These are phyloP conservation scores for Scaptomyza parva DNA, from an alignment of 2,888 invertebrate species.

Conservation along the genomic window DNA sequence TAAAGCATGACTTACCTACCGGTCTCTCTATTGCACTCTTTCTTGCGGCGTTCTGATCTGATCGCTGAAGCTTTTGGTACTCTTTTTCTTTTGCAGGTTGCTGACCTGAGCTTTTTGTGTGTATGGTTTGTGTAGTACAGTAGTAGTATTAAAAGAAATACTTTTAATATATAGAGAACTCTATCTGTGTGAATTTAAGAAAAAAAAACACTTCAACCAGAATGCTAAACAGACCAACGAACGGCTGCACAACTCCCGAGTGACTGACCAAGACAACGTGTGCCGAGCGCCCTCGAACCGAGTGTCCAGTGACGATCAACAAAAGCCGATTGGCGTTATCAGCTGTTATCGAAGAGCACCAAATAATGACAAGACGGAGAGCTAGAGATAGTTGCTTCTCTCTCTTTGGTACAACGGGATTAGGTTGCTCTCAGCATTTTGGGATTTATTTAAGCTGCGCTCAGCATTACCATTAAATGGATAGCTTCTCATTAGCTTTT, in stretches of 20 bases:
- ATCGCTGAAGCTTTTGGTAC: not conserved
- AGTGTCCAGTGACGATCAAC: conserved; percentile 36
- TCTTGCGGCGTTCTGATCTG: conserved; percentile 9
- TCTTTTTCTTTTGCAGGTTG: not conserved
- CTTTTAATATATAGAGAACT: not conserved
- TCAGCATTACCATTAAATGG: not conserved
- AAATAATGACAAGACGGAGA: not conserved
- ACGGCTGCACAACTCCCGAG: conserved; percentile 69
- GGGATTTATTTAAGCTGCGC: conserved; percentile 1
- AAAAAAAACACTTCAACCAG: conserved; percentile 10
- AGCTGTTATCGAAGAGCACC: conserved; percentile 37
- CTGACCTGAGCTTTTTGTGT: not conserved
- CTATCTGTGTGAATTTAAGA: not conserved
- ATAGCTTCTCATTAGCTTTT: conserved; percentile 6
- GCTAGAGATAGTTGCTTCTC: not conserved
- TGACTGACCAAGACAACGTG: conserved; percentile 55
- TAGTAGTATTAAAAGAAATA: conserved; percentile 4
- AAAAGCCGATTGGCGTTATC: conserved; percentile 42
- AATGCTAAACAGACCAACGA: conserved; percentile 37
- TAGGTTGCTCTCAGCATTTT: conserved; percentile 8
- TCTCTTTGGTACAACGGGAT: conserved; percentile 2
- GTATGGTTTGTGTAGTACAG: conserved; percentile 29
- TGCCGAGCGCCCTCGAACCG: conserved; percentile 25
- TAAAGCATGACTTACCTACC: conserved; percentile 71
- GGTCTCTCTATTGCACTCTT: conserved; percentile 39